Evolutionary conservation across 2,888 invertebrate species (phyloP).

Genomic region (Sarcophaga caerulescens): DNA sequence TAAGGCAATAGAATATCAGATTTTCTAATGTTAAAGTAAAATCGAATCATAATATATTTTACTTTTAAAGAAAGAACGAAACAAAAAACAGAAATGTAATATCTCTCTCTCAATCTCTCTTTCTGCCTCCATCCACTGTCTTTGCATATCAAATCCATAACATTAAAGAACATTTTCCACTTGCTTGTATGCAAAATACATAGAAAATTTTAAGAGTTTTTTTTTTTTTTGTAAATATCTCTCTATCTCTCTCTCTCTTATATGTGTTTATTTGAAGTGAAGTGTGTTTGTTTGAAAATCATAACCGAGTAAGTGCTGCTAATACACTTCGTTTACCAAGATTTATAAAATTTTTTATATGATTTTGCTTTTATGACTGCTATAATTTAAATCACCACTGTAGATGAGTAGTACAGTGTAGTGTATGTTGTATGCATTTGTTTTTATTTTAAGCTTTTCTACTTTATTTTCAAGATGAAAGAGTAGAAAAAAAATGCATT

Average conservation of each 20-base stretch:
- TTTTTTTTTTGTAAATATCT: background rate
- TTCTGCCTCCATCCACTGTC: too few species aligned
- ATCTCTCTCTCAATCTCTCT: too few species aligned
- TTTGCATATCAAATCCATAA: too few species aligned
- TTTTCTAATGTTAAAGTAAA: too few species aligned
- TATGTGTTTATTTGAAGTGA: too few species aligned
- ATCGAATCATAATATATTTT: too few species aligned
- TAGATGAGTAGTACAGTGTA: background rate
- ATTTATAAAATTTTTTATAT: background rate
- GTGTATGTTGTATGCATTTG: background rate
- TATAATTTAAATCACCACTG: background rate
- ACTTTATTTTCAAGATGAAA: slow-evolving; percentile 3
- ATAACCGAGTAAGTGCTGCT: background rate
- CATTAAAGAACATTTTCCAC: too few species aligned
- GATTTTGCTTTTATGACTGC: background rate
- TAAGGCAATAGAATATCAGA: too few species aligned
- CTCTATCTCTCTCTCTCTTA: too few species aligned
- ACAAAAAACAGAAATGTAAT: too few species aligned
- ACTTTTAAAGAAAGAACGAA: too few species aligned
- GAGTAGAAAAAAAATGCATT: background rate
- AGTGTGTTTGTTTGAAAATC: too few species aligned
- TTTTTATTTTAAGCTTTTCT: slow-evolving; percentile 19
- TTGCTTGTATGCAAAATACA: background rate
- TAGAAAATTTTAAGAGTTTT: background rate
- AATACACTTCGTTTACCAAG: background rate